phyloP scores from a whole-genome alignment of 2,797 vertebrate species.

The Thamnophis elegans region DNA sequence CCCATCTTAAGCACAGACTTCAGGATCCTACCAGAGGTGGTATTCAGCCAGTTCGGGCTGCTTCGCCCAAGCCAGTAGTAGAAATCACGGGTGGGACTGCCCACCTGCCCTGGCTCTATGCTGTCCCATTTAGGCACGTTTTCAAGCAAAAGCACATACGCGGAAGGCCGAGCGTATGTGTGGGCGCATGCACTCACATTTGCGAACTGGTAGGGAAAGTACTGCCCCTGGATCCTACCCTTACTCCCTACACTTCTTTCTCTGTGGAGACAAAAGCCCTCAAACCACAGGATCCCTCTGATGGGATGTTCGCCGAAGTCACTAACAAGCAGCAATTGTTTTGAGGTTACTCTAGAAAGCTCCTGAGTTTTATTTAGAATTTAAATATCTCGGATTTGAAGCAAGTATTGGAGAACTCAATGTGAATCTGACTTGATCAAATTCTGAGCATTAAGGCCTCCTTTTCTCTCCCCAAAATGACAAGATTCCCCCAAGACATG shows the following conservation, averaged over 20 bases:
- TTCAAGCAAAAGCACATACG: too few relatives aligned
- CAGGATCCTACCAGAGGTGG: too few relatives aligned
- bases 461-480: not conserved
- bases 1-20: not conserved
- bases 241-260: not conserved
- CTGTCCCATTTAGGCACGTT: too few relatives aligned
- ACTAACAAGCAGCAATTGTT: not conserved
- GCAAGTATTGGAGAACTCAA: not conserved
- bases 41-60: too few relatives aligned
- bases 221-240: too few relatives aligned
- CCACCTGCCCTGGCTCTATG: too few relatives aligned
- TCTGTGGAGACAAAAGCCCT: not conserved
- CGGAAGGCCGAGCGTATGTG: too few relatives aligned
- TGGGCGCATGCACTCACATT: too few relatives aligned
- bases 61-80: too few relatives aligned
- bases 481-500: not conserved
- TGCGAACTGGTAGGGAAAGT: too few relatives aligned
- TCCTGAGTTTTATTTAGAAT: not conserved
- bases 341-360: not conserved
- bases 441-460: not conserved
- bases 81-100: too few relatives aligned
- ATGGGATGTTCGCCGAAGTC: not conserved
- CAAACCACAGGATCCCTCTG: not conserved
- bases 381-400: not conserved
- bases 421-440: not conserved